These are phyloP conservation scores for Pedionomus torquatus DNA, from an alignment of 2,113 vertebrate species.

Conservation along the genomic window DNA sequence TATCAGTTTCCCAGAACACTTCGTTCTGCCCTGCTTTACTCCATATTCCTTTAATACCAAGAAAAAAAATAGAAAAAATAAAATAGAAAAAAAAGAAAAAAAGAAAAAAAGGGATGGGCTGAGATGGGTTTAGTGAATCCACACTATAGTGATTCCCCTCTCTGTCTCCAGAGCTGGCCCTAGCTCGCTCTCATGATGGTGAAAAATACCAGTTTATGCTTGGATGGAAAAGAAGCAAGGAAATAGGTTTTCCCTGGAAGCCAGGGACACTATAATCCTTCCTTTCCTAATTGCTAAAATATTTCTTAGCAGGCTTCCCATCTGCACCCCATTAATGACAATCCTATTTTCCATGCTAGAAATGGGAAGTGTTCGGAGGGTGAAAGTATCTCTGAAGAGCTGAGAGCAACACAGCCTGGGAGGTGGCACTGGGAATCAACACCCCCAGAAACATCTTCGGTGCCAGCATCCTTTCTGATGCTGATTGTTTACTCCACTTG, in stretches of 20 bases:
- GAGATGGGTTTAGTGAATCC: conserved; percentile 55
- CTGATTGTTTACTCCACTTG: not conserved
- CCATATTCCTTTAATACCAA: conserved; percentile 69
- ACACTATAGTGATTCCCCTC: not conserved
- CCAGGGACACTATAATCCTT: not conserved
- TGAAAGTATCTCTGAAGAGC: not conserved
- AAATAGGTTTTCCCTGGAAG: conserved; percentile 16
- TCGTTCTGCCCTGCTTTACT: conserved; percentile 75
- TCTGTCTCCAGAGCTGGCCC: not conserved
- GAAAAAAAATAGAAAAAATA: not conserved
- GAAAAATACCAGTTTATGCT: not conserved
- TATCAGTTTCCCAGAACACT: conserved; percentile 78
- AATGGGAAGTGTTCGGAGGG: not conserved
- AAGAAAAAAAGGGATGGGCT: conserved; percentile 18
- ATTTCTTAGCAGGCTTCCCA: not conserved
- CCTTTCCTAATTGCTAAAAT: not conserved
- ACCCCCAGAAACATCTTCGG: not conserved
- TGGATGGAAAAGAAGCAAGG: not conserved
- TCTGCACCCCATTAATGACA: not conserved
- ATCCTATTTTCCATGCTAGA: not conserved
- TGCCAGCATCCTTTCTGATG: not conserved
- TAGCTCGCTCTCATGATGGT: not conserved
- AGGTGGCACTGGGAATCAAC: not conserved
- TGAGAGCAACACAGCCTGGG: not conserved
- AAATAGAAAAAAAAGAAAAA: not conserved